phyloP scores from a whole-genome alignment of 2,888 invertebrate species.

The Leucophenga maculata region DNA sequence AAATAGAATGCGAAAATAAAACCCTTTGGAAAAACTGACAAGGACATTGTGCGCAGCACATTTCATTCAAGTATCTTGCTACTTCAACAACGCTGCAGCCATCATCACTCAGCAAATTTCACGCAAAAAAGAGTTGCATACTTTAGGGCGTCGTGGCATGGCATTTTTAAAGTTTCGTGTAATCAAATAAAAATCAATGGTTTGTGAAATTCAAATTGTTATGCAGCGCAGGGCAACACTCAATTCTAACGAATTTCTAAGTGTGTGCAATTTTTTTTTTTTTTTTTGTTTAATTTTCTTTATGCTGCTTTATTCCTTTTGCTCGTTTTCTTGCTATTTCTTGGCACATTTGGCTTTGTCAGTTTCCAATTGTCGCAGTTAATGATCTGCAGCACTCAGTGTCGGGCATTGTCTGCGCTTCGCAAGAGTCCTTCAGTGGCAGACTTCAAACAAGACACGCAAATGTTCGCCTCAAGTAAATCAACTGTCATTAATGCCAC shows the following conservation, averaged over 20 bases:
- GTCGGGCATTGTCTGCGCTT: too few relatives aligned
- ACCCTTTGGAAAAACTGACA: too few relatives aligned
- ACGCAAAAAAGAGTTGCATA: slow-evolving; percentile 10
- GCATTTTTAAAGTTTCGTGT: slow-evolving; percentile 40
- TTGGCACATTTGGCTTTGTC: slow-evolving; percentile 58
- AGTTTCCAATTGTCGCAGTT: slow-evolving; percentile 55
- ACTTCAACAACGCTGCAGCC: slow-evolving; percentile 14
- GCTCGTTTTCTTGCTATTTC: slow-evolving; percentile 34
- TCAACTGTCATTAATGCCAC: slow-evolving; percentile 53
- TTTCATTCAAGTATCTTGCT: slow-evolving; percentile 14
- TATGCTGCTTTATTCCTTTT: background rate
- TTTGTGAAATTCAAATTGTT: slow-evolving; percentile 64
- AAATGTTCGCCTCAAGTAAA: slow-evolving; percentile 48
- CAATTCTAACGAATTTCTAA: too few relatives aligned
- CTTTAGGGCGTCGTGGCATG: background rate
- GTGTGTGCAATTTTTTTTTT: too few relatives aligned
- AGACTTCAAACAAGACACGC: slow-evolving; percentile 30
- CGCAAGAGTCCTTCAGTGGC: background rate
- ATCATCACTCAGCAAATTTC: background rate
- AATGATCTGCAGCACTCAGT: slow-evolving; percentile 53
- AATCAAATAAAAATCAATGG: slow-evolving; percentile 65
- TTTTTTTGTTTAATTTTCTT: slow-evolving; percentile 18
- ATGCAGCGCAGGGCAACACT: slow-evolving; percentile 28
- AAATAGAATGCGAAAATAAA: too few relatives aligned
- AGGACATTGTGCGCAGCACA: background rate